Evolutionary conservation across 2,113 vertebrate genomes (phyloP).

Genomic region (Otis tarda): DNA sequence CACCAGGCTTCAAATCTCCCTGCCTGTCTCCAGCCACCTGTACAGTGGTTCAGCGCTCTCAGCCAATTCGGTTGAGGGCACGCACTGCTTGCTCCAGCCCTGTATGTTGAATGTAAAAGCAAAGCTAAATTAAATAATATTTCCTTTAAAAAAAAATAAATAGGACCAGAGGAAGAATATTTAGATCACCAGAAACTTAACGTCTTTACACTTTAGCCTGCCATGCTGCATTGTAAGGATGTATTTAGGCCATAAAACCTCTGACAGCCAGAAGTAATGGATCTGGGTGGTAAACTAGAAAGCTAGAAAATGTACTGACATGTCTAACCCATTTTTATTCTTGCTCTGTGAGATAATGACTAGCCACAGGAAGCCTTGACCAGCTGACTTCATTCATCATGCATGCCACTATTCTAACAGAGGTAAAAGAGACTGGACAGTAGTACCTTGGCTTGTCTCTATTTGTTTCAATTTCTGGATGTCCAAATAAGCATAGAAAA

Average conservation of each 20-base stretch:
- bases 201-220: background rate
- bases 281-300: background rate
- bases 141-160: background rate
- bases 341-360: background rate
- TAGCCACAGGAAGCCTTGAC: background rate
- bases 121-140: background rate
- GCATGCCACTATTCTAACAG: background rate
- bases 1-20: background rate
- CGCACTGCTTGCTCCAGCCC: fast-evolving
- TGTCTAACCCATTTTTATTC: background rate
- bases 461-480: background rate
- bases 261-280: background rate
- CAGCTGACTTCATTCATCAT: background rate
- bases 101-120: background rate
- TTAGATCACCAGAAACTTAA: background rate
- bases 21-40: background rate
- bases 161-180: background rate
- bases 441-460: background rate
- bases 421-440: background rate
- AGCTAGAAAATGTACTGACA: background rate
- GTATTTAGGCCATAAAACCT: background rate
- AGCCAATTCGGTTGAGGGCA: background rate
- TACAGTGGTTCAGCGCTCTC: background rate
- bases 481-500: background rate
- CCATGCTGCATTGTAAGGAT: background rate